Percentiles rank a stretch among this genome's conserved stretches.
These are phyloP conservation scores for Aegotheles bennettii DNA, from an alignment of 2,113 vertebrate genomes.

Conservation along the genomic window DNA sequence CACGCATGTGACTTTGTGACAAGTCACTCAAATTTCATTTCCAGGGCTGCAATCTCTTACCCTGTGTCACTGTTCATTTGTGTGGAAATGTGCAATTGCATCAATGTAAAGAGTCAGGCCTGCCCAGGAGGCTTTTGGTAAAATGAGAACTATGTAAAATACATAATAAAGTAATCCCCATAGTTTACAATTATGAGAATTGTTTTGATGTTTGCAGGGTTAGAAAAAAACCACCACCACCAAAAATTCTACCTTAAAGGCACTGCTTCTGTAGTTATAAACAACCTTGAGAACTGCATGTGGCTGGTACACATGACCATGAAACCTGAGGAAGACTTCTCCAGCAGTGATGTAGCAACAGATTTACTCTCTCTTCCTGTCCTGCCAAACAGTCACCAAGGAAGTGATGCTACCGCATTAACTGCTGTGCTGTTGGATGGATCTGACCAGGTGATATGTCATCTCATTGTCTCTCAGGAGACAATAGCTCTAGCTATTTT, in stretches of 20 bases:
- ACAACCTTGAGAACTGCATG: not conserved
- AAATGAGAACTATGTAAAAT: not conserved
- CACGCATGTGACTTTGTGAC: not conserved
- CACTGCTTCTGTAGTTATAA: not conserved
- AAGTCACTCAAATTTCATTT: not conserved
- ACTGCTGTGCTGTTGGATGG: not conserved
- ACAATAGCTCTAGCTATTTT: not conserved
- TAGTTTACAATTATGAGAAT: not conserved
- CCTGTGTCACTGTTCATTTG: not conserved
- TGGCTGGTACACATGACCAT: accelerated
- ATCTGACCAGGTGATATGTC: not conserved
- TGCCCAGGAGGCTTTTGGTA: not conserved
- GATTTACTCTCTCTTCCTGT: not conserved
- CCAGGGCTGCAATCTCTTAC: not conserved
- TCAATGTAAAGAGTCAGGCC: not conserved
- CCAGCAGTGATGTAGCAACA: accelerated
- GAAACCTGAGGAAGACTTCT: not conserved
- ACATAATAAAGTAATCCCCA: not conserved
- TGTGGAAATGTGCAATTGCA: not conserved
- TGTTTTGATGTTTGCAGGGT: not conserved
- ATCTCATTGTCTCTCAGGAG: not conserved
- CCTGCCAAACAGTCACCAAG: not conserved
- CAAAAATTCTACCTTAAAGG: not conserved
- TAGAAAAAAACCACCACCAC: no score
- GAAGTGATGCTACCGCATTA: not conserved